Evolutionary conservation across 2,113 vertebrate species (phyloP).

Genomic region (Salminus brasiliensis): DNA sequence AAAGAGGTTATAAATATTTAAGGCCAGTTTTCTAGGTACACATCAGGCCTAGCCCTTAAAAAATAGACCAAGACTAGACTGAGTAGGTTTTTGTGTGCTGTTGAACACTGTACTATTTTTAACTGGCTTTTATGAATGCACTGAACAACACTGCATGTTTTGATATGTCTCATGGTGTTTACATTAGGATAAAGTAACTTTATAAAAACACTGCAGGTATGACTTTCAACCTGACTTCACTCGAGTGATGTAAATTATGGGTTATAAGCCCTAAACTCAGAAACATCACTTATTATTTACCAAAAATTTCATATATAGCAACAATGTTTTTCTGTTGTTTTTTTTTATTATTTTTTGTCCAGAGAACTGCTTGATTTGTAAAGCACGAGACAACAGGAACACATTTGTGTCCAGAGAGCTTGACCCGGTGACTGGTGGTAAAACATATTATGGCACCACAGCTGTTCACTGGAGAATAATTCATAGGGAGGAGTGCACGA

Average conservation of each 20-base stretch:
- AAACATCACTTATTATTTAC: neutral
- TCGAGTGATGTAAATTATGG: neutral
- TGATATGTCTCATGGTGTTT: too few relatives aligned
- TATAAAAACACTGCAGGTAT: neutral
- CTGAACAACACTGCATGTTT: too few relatives aligned
- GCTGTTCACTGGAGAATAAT: slow-evolving; percentile 43
- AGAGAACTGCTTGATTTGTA: slow-evolving; percentile 20
- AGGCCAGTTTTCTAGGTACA: too few relatives aligned
- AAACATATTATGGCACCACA: slow-evolving; percentile 36
- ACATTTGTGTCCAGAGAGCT: slow-evolving; percentile 16
- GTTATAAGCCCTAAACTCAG: neutral
- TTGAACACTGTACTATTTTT: too few relatives aligned
- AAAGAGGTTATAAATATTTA: too few relatives aligned
- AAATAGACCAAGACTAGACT: too few relatives aligned
- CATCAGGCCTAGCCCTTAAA: too few relatives aligned
- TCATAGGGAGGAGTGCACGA: slow-evolving; percentile 24
- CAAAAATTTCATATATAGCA: neutral
- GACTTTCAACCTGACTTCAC: neutral
- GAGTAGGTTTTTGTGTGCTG: too few relatives aligned
- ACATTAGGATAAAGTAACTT: neutral
- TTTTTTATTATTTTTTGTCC: too few relatives aligned
- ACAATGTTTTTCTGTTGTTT: neutral
- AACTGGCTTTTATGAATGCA: too few relatives aligned
- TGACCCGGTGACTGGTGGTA: slow-evolving; percentile 41
- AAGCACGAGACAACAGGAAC: slow-evolving; percentile 20